Percentiles rank a stretch among this genome's conserved stretches.
Conservation (phyloP, 2,797 vertebrate species). For the Arvicola amphibius region DNA sequence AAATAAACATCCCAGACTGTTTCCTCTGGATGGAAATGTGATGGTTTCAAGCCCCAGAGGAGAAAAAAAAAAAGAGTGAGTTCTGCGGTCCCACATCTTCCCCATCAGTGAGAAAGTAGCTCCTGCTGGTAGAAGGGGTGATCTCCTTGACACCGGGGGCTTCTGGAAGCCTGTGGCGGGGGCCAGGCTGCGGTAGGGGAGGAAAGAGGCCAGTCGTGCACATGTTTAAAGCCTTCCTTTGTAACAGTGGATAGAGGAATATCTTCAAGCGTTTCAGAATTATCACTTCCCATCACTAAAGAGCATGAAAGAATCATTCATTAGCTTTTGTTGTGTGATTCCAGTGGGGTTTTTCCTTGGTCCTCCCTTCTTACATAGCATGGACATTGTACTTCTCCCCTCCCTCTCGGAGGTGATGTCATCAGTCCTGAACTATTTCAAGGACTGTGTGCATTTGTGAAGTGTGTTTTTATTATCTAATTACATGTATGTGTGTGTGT, state of each 20-base stretch:
- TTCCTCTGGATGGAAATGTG: constrained; percentile 78
- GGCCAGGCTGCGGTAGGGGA: constrained; percentile 25
- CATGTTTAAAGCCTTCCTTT: neutral
- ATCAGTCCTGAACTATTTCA: neutral
- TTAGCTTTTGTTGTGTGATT: constrained; percentile 29
- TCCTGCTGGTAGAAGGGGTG: constrained; percentile 41
- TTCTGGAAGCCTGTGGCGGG: constrained; percentile 67
- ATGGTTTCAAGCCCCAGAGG: constrained; percentile 67
- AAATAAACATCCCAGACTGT: constrained; percentile 75
- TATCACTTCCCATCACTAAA: constrained; percentile 35
- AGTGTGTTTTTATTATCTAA: neutral
- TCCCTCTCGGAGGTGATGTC: neutral
- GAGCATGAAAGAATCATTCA: neutral
- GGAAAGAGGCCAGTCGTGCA: neutral
- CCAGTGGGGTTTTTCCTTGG: neutral
- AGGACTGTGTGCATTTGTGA: neutral
- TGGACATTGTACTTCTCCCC: neutral
- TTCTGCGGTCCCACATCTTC: constrained; percentile 67
- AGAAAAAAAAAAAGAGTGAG: constrained; percentile 71
- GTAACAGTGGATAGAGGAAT: neutral
- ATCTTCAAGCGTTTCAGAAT: constrained; percentile 12
- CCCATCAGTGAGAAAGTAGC: constrained; percentile 64
- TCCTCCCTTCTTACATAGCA: neutral
- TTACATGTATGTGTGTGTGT: neutral
- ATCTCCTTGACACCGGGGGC: constrained; percentile 62